Percentiles rank a stretch among this genome's conserved stretches.
Conservation (phyloP, 2,888 invertebrate species). For the Timema cristinae region DNA sequence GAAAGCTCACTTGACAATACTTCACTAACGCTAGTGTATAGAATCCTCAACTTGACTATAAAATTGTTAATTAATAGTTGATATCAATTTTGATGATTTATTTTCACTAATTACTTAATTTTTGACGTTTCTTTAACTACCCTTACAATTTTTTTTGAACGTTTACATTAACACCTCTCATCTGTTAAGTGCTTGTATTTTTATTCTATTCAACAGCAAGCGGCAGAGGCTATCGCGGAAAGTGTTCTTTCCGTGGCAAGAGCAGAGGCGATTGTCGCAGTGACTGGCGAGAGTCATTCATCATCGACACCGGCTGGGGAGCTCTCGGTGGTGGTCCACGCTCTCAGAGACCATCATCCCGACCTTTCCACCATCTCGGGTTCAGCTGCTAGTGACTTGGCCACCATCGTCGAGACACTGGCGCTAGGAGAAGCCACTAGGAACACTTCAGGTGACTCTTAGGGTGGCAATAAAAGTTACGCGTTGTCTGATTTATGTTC, state of each 20-base stretch:
- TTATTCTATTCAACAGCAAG: conserved; percentile 50
- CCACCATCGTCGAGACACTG: conserved; percentile 80
- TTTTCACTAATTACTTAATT: too few species aligned
- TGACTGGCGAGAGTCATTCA: conserved; percentile 40
- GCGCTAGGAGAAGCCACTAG: conserved; percentile 52
- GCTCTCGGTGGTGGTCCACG: conserved; percentile 55
- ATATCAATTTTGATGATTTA: too few species aligned
- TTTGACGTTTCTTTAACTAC: too few species aligned
- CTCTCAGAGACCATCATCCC: conserved; percentile 57
- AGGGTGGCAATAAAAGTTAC: not conserved
- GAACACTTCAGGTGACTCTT: not conserved
- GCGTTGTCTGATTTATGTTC: not conserved
- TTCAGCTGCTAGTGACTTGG: conserved; percentile 62
- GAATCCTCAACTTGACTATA: too few species aligned
- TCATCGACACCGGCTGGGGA: conserved; percentile 46
- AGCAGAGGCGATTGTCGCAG: conserved; percentile 63
- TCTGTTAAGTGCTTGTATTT: too few species aligned
- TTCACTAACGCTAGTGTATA: too few species aligned
- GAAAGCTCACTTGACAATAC: too few species aligned
- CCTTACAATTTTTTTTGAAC: too few species aligned
- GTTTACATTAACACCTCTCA: too few species aligned
- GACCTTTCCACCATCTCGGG: conserved; percentile 63
- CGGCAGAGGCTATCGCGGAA: conserved; percentile 86
- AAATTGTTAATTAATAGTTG: too few species aligned
- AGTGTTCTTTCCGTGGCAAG: conserved; percentile 69